Percentiles rank a stretch among this genome's conserved stretches.
These are phyloP conservation scores for Geococcyx californianus DNA, from an alignment of 2,113 vertebrate genomes.

Conservation along the genomic window DNA sequence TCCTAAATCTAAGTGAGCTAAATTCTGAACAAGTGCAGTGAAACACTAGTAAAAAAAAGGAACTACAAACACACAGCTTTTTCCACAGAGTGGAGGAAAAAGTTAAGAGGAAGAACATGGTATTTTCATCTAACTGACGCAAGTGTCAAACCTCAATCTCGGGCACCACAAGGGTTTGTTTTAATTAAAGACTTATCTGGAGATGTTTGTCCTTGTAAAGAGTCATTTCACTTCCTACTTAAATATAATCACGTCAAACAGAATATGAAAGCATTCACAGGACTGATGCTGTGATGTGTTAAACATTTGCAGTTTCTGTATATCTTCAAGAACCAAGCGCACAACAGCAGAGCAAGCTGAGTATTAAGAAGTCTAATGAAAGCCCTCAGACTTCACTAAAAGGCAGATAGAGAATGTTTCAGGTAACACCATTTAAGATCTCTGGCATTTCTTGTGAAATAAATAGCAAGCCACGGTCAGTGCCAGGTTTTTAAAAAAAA, in stretches of 20 bases:
- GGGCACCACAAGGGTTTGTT: not conserved
- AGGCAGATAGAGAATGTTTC: not conserved
- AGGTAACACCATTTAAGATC: not conserved
- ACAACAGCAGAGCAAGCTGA: not conserved
- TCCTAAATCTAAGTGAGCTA: not conserved
- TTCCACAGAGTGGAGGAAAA: fast-evolving
- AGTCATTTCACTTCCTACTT: not conserved
- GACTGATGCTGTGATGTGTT: not conserved
- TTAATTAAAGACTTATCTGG: not conserved
- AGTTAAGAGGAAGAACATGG: not conserved
- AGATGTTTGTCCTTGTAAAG: not conserved
- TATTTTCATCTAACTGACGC: not conserved
- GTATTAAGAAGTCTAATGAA: not conserved
- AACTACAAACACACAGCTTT: not conserved
- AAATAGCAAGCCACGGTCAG: not conserved
- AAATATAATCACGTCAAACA: not conserved
- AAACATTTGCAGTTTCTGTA: not conserved
- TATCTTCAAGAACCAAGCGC: not conserved
- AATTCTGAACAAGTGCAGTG: not conserved
- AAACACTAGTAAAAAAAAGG: not conserved
- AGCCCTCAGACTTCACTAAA: not conserved
- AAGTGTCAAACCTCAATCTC: not conserved
- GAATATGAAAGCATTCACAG: not conserved
- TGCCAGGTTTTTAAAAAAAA: not conserved
- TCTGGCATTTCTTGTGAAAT: not conserved